A percentile compares a stretch with the other conserved stretches of the same genome.
Evolutionary conservation across 2,113 vertebrate species (phyloP).

Genomic region (Pangasianodon hypophthalmus): DNA sequence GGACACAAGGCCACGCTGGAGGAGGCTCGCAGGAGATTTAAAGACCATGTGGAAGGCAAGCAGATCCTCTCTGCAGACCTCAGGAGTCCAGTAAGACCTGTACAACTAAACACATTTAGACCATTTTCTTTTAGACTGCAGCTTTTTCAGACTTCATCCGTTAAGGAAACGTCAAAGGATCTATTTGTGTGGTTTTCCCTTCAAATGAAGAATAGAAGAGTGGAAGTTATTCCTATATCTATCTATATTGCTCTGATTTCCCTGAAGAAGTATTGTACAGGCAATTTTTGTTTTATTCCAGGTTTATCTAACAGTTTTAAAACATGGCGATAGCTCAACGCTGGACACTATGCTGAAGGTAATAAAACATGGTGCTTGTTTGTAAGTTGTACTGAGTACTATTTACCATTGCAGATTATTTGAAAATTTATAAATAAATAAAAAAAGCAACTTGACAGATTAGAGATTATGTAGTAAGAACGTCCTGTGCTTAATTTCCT

Average conservation of each 20-base stretch:
- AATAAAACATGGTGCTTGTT: background rate
- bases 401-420: background rate
- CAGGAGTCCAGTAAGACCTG: constrained; percentile 85
- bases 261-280: constrained; percentile 20
- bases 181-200: background rate
- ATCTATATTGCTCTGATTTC: background rate
- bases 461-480: background rate
- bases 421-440: too few species aligned
- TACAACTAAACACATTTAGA: background rate
- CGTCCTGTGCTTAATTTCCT: background rate
- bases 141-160: background rate
- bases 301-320: constrained; percentile 96
- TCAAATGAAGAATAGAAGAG: background rate
- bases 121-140: constrained; percentile 13
- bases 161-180: background rate
- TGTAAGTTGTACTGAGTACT: background rate
- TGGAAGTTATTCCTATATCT: background rate
- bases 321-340: constrained; percentile 88
- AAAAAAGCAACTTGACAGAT: background rate
- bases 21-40: constrained; percentile 93
- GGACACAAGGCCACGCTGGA: constrained; percentile 94
- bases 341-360: constrained; percentile 98
- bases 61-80: constrained; percentile 88
- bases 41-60: constrained; percentile 92
- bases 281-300: constrained; percentile 57